Evolutionary conservation across 35 echinoderm and acorn worm species (phyloP).

Genomic region (Eucidaris tribuloides): DNA sequence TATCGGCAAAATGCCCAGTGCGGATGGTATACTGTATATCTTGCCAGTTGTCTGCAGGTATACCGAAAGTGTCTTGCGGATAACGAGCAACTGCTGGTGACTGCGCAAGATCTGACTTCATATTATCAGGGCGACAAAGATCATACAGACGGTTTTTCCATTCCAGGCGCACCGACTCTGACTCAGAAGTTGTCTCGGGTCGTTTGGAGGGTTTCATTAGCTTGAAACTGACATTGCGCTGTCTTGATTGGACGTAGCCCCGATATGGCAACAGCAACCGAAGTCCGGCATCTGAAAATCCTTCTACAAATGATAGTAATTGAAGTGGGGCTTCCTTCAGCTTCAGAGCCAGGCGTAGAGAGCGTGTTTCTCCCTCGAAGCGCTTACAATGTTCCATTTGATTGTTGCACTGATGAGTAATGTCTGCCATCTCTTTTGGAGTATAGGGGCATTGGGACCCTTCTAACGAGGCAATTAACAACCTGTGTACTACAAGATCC

Average conservation of each 20-base stretch:
- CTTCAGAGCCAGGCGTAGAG: conserved; percentile 40
- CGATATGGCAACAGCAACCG: conserved; percentile 53
- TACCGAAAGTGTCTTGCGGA: not conserved
- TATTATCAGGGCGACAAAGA: conserved; percentile 2
- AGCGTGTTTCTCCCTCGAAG: conserved; percentile 35
- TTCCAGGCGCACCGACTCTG: conserved; percentile 1
- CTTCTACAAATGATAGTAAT: conserved; percentile 35
- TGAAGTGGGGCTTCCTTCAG: conserved; percentile 50
- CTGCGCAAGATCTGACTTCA: not conserved
- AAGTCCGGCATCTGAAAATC: conserved; percentile 34
- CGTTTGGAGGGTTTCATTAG: conserved; percentile 48
- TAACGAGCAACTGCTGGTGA: not conserved
- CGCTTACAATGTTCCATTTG: conserved; percentile 60
- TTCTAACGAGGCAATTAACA: conserved; percentile 42
- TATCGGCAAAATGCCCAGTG: not conserved
- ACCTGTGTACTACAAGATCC: conserved; percentile 84
- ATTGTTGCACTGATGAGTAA: conserved; percentile 75
- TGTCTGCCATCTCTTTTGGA: conserved; percentile 47
- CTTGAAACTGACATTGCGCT: conserved; percentile 19
- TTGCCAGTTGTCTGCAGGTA: conserved; percentile 18
- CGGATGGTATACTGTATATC: not conserved
- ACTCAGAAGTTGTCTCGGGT: conserved; percentile 44
- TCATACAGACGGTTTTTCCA: conserved; percentile 81
- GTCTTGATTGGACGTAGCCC: conserved; percentile 15
- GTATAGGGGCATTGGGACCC: conserved; percentile 39